Base-by-base conservation (phyloP, 2,888 invertebrate species). In the Andrena hattorfiana region DNA sequence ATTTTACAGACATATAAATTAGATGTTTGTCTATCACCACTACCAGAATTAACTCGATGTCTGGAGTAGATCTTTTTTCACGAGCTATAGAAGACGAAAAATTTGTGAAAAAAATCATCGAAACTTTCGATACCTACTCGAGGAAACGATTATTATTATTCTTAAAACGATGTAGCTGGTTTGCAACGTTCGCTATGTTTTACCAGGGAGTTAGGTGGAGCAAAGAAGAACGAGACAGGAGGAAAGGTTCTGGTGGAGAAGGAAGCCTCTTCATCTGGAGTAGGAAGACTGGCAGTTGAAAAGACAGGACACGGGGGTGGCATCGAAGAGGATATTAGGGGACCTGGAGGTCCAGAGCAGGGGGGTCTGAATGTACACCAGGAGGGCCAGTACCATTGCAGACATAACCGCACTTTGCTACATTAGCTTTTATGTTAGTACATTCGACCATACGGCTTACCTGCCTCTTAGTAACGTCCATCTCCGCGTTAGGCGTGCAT, bases 371-470 rank as follows among this genome's bases (percentile, higher is more conserved):
- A 83, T 84, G 85, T 81, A 81, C 81, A 81, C 72, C 77, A 74
- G 71, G 66, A 81, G 80, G 80, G 76, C 87, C 73, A 81, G 85
- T 86, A 87, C 81, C 86, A 86, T 85, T 84, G 83, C 82, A 81
- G 81, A 86, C 85, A 89, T 89, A 91, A 91, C 89, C 90, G 88
- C 87, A 88, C 86, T 90, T 89, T 89, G 91, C 89, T 90, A 90
- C 92, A 90, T 92, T 91, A 92, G 91, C 91, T 92, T 92, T 92
- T 92, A 92, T 89, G 90, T 88, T 86, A 85, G 89, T 85, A 87
- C 89, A 84, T 88, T 85, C 85, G 81, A 86, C 85, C 89, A 87
- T 87, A 84, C 87, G 86, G 89, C 86, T 87, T 84, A 82, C 87
- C 84, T 88, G 84, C 82, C 86, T 89, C 87, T 91, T 86, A 87